Evolutionary conservation across 2,797 vertebrate genomes (phyloP).

Genomic region (Microtus obscurus): DNA sequence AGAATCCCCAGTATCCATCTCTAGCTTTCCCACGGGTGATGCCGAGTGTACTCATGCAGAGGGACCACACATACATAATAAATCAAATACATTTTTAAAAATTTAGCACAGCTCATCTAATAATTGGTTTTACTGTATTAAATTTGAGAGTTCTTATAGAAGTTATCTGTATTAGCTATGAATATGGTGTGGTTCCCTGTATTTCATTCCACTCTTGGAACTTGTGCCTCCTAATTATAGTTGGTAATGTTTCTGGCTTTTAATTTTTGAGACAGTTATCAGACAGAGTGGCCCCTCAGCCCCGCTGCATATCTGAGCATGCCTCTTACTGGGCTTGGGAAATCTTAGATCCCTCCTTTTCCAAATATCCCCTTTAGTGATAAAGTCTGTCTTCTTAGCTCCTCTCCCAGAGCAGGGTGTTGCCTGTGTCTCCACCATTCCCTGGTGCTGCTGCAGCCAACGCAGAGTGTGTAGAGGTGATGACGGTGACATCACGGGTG

Average conservation of each 20-base stretch:
- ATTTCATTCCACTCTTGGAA: conserved; percentile 59
- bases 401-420: background rate
- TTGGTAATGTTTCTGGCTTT: conserved; percentile 61
- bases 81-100: background rate
- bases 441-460: background rate
- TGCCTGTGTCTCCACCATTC: background rate
- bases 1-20: background rate
- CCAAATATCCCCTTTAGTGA: conserved; percentile 35
- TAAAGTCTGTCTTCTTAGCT: conserved; percentile 28
- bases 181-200: background rate
- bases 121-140: conserved; percentile 9
- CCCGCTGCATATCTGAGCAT: conserved; percentile 9
- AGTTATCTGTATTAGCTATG: background rate
- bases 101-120: background rate
- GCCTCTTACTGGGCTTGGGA: conserved; percentile 48
- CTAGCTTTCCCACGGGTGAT: background rate
- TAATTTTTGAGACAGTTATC: conserved; percentile 70
- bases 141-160: background rate
- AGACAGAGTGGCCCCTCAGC: conserved; percentile 59
- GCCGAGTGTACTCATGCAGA: too few species aligned
- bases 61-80: background rate
- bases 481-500: background rate
- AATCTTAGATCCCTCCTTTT: conserved; percentile 55
- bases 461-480: background rate
- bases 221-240: conserved; percentile 54